Conservation (phyloP, 2,797 vertebrate genomes). For the Sebastes hubbsi region DNA sequence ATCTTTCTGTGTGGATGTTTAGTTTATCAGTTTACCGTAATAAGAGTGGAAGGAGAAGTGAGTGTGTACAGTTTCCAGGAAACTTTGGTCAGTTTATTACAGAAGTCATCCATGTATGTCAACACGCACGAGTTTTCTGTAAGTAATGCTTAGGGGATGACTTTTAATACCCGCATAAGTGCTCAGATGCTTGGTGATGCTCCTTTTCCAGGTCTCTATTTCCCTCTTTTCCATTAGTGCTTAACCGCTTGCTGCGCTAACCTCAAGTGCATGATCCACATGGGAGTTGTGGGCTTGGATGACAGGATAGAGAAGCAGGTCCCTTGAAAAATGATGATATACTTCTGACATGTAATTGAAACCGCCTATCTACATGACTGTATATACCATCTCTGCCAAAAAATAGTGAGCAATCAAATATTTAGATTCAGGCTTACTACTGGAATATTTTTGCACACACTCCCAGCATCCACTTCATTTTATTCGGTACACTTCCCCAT, state of each 20-base stretch:
- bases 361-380: background rate
- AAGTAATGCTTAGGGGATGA: conserved; percentile 27
- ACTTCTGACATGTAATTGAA: background rate
- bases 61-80: conserved; percentile 15
- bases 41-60: background rate
- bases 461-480: conserved; percentile 41
- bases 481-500: conserved; percentile 37
- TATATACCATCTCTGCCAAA: conserved; percentile 4
- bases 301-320: conserved; percentile 7
- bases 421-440: conserved; percentile 42
- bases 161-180: conserved; percentile 37
- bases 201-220: conserved; percentile 12
- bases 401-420: conserved; percentile 60
- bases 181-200: conserved; percentile 21
- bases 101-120: conserved; percentile 9
- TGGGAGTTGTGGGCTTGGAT: conserved; percentile 30
- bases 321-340: conserved; percentile 20
- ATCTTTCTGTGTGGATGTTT: background rate
- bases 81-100: conserved; percentile 18
- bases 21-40: background rate
- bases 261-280: conserved; percentile 23
- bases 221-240: conserved; percentile 49
- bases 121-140: conserved; percentile 25
- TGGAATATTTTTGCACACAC: conserved; percentile 28
- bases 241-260: conserved; percentile 20